These are phyloP conservation scores for Danaus chrysippus DNA, from an alignment of 2,888 invertebrate species.

Conservation along the genomic window DNA sequence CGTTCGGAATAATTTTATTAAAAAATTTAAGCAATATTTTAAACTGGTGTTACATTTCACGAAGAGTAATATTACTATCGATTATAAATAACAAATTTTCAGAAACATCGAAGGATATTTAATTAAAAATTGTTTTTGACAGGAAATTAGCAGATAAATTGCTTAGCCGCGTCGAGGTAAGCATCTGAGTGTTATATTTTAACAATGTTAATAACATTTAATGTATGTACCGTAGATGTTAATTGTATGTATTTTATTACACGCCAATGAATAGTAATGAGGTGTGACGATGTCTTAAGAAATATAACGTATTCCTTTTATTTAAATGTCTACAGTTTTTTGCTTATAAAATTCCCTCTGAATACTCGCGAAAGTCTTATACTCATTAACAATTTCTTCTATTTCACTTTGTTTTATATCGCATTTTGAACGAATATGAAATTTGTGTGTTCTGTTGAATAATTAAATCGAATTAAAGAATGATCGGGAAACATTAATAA, in stretches of 20 bases:
- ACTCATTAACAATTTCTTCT: not conserved
- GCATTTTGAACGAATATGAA: not conserved
- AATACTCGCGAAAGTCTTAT: too few relatives aligned
- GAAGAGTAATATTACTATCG: too few relatives aligned
- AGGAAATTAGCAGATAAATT: too few relatives aligned
- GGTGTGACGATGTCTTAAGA: not conserved
- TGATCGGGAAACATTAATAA: slow-evolving; percentile 28
- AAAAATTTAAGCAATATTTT: too few relatives aligned
- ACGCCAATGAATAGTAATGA: slow-evolving; percentile 7
- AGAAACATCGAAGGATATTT: too few relatives aligned
- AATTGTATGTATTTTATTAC: slow-evolving; percentile 2
- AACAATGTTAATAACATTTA: slow-evolving; percentile 1
- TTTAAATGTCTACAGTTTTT: not conserved
- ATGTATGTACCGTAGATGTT: not conserved
- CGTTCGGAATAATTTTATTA: too few relatives aligned
- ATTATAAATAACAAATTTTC: too few relatives aligned
- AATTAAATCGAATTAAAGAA: not conserved
- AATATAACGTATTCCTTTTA: not conserved
- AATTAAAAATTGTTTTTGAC: too few relatives aligned
- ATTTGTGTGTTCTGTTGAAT: not conserved
- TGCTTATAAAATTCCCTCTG: too few relatives aligned
- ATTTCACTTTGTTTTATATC: not conserved
- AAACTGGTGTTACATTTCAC: too few relatives aligned
- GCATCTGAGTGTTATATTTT: not conserved
- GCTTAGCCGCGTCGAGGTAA: too few relatives aligned